Base-by-base conservation (phyloP, 2,113 vertebrate species). In the Asarcornis scutulata region DNA sequence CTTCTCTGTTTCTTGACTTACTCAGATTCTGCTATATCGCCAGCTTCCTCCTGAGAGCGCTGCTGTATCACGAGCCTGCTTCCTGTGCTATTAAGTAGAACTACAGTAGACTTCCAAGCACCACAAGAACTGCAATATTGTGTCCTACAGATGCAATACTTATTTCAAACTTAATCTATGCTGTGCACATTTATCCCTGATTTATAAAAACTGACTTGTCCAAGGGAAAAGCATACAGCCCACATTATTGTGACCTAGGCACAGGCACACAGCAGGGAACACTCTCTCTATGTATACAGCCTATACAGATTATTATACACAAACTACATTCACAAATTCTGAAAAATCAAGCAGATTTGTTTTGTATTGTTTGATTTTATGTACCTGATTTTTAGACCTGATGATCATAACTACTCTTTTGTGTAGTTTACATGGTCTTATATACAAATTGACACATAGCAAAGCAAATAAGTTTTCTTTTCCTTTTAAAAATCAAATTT, bases 11-110 rank as follows among this genome's bases (percentile, higher is more conserved):
- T 77, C 90, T 42, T 58, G 1, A 76, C 76, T 67, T 75, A 63
- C 1, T 62, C 76, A 58, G 75, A 74, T 62, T 42, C 38, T 97
- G 98, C 97, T 94, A 63, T 96, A 71, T 84, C 59, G 34, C 50
- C 32, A 58, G 90, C 20, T 32, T 72, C 97, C 98, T 98, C 97
- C 95, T 95, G 98, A 97, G 96, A 67, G 97, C 93, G 79, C 98
- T 98, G 97, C 95, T 83, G 97, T 84, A 98, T 93, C 83, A 83
- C 58, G 48, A 95, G 93, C 96, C 55, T 22, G 83, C 63, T 80
- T 81, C 22, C 26, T 25, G 8, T 7, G 53, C 17, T n/a, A 2
- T 1, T 44, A 21, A 42, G 3, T 2, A 21, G 46, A 59, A 46
- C 36, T 38, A 34, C 66, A 60, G 74, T 11, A 75, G 15, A 25